Evolutionary conservation across 92 coral and sea anemone species (phyloP).

Genomic region (Heliopora coerulea): DNA sequence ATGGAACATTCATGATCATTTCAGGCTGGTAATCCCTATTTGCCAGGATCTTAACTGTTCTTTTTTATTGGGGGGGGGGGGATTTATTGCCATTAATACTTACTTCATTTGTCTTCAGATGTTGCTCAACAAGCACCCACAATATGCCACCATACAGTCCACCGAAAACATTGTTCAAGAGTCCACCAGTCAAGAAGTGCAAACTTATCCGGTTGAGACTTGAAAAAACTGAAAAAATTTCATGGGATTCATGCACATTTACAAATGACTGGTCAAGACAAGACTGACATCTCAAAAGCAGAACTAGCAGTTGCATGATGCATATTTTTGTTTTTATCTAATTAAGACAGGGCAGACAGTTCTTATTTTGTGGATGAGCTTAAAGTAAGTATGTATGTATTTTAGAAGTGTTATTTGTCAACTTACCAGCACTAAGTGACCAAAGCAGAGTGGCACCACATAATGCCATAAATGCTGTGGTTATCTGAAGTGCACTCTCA

Average conservation of each 20-base stretch:
- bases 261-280: background rate
- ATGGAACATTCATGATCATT: too few relatives aligned
- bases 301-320: too few relatives aligned
- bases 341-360: too few relatives aligned
- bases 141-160: conserved; percentile 67
- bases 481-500: conserved; percentile 46
- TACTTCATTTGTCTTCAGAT: conserved; percentile 15
- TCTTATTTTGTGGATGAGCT: too few relatives aligned
- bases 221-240: conserved; percentile 71
- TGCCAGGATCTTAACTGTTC: too few relatives aligned
- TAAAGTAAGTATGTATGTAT: too few relatives aligned
- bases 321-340: too few relatives aligned
- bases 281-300: too few relatives aligned
- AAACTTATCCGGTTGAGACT: conserved; percentile 66
- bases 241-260: too few relatives aligned
- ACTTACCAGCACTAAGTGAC: conserved; percentile 87
- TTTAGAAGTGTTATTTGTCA: background rate
- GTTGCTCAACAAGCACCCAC: conserved; percentile 47
- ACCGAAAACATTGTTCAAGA: conserved; percentile 81
- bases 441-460: conserved; percentile 81
- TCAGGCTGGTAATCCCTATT: too few relatives aligned
- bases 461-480: conserved; percentile 64
- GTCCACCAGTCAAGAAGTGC: conserved; percentile 81
- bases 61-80: too few relatives aligned
- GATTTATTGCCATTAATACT: too few relatives aligned